These are phyloP conservation scores for Gastrophysa polygoni DNA, from an alignment of 2,888 invertebrate genomes.

Conservation along the genomic window DNA sequence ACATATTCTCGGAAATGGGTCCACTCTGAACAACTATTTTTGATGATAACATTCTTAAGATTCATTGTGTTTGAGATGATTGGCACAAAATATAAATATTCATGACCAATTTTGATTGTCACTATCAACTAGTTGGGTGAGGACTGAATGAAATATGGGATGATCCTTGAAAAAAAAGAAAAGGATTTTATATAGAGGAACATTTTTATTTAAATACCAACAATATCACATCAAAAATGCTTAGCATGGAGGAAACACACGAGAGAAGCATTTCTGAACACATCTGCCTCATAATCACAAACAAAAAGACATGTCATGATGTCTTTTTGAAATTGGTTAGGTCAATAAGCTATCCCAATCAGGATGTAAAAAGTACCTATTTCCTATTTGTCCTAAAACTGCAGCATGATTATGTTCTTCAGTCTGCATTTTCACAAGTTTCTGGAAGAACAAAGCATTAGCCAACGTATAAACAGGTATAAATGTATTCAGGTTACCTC, in stretches of 20 bases:
- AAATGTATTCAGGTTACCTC: conserved; percentile 29
- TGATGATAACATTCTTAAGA: too few relatives aligned
- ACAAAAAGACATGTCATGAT: neutral
- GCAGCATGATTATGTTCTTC: conserved; percentile 38
- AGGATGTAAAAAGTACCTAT: conserved; percentile 47
- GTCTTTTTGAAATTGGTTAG: neutral
- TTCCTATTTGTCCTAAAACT: conserved; percentile 46
- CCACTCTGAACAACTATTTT: too few relatives aligned
- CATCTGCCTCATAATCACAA: neutral
- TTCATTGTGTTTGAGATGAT: neutral
- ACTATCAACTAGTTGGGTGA: too few relatives aligned
- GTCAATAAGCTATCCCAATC: conserved; percentile 43
- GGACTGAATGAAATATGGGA: too few relatives aligned
- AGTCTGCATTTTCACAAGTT: conserved; percentile 36
- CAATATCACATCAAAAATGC: neutral
- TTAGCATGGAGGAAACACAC: neutral
- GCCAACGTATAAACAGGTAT: neutral
- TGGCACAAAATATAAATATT: neutral
- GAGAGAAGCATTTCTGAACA: neutral
- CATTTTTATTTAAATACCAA: neutral
- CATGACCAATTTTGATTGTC: neutral
- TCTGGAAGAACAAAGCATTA: conserved; percentile 34
- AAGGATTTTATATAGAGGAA: neutral
- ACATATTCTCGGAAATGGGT: too few relatives aligned
- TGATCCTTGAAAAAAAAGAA: too few relatives aligned